These are phyloP conservation scores for Eolophus roseicapilla DNA, from an alignment of 2,113 vertebrate species.

Conservation along the genomic window DNA sequence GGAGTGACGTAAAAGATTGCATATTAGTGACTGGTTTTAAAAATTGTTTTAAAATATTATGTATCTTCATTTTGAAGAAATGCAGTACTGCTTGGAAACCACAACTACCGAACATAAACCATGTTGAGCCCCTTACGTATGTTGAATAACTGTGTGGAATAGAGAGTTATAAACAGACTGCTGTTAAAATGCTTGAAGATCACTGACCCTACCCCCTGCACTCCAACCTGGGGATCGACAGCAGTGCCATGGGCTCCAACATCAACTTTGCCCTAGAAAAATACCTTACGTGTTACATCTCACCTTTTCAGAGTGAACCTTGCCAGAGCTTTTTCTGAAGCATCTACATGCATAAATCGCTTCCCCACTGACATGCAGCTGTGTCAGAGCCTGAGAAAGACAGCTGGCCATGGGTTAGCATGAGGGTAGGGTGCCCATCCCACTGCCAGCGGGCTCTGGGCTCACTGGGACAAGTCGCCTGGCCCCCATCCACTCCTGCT, in stretches of 20 bases:
- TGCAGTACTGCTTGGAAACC: constrained; percentile 44
- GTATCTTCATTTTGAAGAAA: constrained; percentile 29
- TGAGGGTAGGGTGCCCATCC: not conserved
- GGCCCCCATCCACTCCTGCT: not conserved
- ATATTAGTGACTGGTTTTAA: constrained; percentile 47
- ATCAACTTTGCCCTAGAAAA: not conserved
- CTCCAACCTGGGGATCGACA: not conserved
- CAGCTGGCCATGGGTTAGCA: not conserved
- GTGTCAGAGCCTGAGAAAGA: not conserved
- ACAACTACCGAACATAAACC: constrained; percentile 1
- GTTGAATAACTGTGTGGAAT: not conserved
- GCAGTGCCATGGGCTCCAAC: not conserved
- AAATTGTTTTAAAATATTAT: constrained; percentile 30
- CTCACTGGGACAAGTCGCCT: not conserved
- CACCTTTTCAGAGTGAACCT: not conserved
- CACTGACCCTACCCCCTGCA: not conserved
- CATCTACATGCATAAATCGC: not conserved
- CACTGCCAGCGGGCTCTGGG: fast-evolving
- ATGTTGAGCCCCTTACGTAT: not conserved
- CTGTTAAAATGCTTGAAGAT: not conserved
- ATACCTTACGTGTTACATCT: not conserved
- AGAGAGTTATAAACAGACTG: not conserved
- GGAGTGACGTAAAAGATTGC: not conserved
- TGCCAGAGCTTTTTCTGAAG: not conserved
- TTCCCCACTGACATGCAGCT: fast-evolving